Evolutionary conservation across 2,797 vertebrate genomes (phyloP).

Genomic region (Hyperoplus lanceolatus): DNA sequence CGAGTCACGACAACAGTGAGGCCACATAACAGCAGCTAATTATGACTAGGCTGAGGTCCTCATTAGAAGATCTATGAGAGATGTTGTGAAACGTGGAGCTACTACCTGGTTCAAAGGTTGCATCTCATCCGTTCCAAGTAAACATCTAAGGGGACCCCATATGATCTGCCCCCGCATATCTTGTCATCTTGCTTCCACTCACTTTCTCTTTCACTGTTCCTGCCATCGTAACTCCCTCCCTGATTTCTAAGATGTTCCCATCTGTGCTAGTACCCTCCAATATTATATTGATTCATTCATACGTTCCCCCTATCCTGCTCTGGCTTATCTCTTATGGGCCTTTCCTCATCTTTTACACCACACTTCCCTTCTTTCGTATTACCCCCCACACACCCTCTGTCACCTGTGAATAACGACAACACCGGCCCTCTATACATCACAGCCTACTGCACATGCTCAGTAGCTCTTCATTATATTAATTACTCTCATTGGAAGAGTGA

Average conservation of each 20-base stretch:
- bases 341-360: conserved; percentile 24
- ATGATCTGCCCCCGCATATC: conserved; percentile 1
- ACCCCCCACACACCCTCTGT: conserved; percentile 74
- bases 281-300: conserved; percentile 15
- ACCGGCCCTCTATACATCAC: conserved; percentile 83
- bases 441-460: conserved; percentile 81
- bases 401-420: conserved; percentile 88
- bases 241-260: conserved; percentile 1
- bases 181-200: conserved; percentile 21
- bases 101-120: conserved; percentile 49
- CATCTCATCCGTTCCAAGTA: conserved; percentile 27
- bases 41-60: conserved; percentile 62
- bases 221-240: conserved; percentile 1
- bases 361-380: conserved; percentile 29
- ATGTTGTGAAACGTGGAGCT: conserved; percentile 44
- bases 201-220: neutral
- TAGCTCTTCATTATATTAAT: conserved; percentile 94
- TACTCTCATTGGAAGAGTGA: conserved; percentile 95
- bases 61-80: conserved; percentile 62
- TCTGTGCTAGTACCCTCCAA: neutral
- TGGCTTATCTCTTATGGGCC: conserved; percentile 26
- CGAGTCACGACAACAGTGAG: conserved; percentile 58
- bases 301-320: conserved; percentile 5
- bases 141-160: conserved; percentile 21
- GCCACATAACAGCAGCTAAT: conserved; percentile 68